Percentiles rank a stretch among this genome's conserved stretches.
These are phyloP conservation scores for Galeopterus variegatus DNA, from an alignment of 2,113 vertebrate genomes.

Conservation along the genomic window DNA sequence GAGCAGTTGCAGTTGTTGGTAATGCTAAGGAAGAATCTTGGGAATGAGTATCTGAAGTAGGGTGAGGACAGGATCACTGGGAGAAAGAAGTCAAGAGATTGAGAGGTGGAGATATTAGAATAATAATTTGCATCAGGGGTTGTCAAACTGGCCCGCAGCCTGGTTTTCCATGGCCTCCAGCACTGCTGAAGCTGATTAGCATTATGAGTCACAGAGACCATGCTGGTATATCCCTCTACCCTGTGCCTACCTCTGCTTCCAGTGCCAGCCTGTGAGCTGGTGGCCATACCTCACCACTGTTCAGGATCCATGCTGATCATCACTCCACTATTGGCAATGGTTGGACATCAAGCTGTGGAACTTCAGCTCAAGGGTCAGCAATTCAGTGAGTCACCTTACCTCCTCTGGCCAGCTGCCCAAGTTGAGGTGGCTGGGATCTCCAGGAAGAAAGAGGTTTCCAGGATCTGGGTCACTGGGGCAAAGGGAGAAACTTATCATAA, in stretches of 20 bases:
- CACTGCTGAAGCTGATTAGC: not conserved
- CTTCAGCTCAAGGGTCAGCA: not conserved
- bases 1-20: not conserved
- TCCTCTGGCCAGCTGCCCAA: not conserved
- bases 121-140: not conserved
- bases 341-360: not conserved
- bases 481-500: not conserved
- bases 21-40: not conserved
- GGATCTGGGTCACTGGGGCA: not conserved
- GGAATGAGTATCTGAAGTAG: not conserved
- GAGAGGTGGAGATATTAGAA: not conserved
- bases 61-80: not conserved
- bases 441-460: not conserved
- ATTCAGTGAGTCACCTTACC: not conserved
- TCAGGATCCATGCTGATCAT: not conserved
- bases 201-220: not conserved
- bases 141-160: not conserved
- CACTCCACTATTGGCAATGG: not conserved
- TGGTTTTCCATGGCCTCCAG: not conserved
- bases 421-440: not conserved
- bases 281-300: not conserved
- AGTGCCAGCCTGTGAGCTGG: not conserved
- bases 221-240: not conserved
- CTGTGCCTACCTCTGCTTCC: not conserved
- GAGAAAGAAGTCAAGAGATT: not conserved